These are phyloP conservation scores for Theristicus caerulescens DNA, from an alignment of 2,113 vertebrate species.

Conservation along the genomic window DNA sequence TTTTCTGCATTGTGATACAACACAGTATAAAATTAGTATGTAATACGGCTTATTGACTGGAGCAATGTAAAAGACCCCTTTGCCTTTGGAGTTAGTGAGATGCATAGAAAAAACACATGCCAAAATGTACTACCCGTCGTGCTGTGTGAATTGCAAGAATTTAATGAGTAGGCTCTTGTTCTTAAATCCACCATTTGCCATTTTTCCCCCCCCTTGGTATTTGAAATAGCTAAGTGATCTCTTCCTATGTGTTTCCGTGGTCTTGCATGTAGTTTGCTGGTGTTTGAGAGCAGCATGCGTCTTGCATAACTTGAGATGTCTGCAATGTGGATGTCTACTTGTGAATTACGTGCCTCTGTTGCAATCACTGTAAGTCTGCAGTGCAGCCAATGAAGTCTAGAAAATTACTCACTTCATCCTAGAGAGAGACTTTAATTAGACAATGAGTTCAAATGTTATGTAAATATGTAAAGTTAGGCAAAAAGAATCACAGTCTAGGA, in stretches of 20 bases:
- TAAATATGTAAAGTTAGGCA: neutral
- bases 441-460: neutral
- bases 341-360: neutral
- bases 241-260: fast-evolving
- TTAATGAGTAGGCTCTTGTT: neutral
- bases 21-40: neutral
- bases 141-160: neutral
- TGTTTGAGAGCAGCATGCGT: neutral
- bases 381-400: neutral
- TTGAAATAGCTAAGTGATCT: neutral
- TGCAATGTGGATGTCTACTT: neutral
- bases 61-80: neutral
- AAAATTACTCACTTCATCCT: neutral
- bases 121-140: fast-evolving
- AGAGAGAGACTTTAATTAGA: neutral
- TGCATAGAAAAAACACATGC: neutral
- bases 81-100: neutral
- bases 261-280: neutral
- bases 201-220: neutral
- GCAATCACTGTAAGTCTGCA: neutral
- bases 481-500: neutral
- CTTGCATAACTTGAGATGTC: neutral
- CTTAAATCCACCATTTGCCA: neutral
- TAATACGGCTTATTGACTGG: neutral
- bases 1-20: neutral